Percentiles rank a stretch among this genome's conserved stretches.
Evolutionary conservation across 2,113 vertebrate species (phyloP).

Genomic region (Sminthopsis crassicaudata): DNA sequence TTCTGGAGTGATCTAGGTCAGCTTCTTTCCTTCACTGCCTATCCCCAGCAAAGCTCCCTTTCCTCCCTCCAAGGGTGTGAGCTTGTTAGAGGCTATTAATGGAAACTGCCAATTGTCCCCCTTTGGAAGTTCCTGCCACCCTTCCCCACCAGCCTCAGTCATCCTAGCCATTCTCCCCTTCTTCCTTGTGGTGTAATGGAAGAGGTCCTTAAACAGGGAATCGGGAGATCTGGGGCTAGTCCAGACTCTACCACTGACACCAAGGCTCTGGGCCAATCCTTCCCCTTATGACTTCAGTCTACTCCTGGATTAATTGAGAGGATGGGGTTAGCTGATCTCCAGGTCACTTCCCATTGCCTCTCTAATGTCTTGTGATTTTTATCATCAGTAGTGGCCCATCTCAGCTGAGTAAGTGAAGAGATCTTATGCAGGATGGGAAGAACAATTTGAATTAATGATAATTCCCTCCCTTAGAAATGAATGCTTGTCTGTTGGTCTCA

Average conservation of each 20-base stretch:
- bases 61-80: conserved; percentile 72
- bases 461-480: neutral
- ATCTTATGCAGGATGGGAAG: neutral
- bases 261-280: neutral
- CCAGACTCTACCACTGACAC: neutral
- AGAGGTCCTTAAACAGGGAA: neutral
- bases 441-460: neutral
- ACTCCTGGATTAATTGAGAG: neutral
- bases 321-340: neutral
- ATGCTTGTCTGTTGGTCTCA: neutral
- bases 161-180: conserved; percentile 1
- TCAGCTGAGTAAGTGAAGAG: neutral
- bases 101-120: conserved; percentile 58
- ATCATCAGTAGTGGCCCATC: neutral
- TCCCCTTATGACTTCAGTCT: neutral
- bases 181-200: neutral
- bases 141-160: conserved; percentile 36
- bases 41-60: conserved; percentile 59
- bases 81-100: conserved; percentile 78
- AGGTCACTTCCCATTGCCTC: neutral
- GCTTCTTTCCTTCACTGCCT: conserved; percentile 54
- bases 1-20: conserved; percentile 70
- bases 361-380: neutral
- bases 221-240: neutral
- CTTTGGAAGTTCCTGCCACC: conserved; percentile 42